Conservation (phyloP, 2,888 invertebrate species). For the Philopedon plagiatum region DNA sequence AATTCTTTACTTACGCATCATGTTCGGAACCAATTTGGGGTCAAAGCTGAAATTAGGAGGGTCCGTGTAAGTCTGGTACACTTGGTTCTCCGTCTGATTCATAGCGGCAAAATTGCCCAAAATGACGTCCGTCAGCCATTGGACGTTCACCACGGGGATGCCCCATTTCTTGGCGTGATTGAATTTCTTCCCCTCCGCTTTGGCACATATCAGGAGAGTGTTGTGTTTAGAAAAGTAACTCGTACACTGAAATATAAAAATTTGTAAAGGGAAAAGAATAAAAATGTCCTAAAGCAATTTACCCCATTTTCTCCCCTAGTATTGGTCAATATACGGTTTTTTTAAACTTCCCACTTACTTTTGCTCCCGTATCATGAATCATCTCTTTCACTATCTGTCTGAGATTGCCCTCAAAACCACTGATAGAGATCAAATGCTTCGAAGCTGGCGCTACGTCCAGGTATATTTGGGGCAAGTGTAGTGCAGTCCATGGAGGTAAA, state of each 20-base stretch:
- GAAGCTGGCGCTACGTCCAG: slow-evolving; percentile 79
- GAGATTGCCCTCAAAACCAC: slow-evolving; percentile 93
- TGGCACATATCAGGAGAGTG: slow-evolving; percentile 83
- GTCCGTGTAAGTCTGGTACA: slow-evolving; percentile 89
- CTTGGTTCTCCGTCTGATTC: slow-evolving; percentile 84
- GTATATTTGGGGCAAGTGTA: slow-evolving; percentile 85
- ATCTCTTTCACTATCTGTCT: slow-evolving; percentile 85
- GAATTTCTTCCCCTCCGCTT: slow-evolving; percentile 90
- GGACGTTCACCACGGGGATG: slow-evolving; percentile 91
- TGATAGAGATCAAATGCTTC: slow-evolving; percentile 85
- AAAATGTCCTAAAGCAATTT: too few species aligned
- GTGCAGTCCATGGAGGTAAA: slow-evolving; percentile 92
- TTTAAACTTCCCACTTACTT: slow-evolving; percentile 70
- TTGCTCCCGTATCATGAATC: slow-evolving; percentile 89
- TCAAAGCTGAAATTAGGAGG: slow-evolving; percentile 86
- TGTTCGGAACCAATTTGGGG: slow-evolving; percentile 86
- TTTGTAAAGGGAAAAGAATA: too few species aligned
- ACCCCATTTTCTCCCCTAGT: too few species aligned
- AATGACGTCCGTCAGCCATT: slow-evolving; percentile 94
- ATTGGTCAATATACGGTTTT: too few species aligned
- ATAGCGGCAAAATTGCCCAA: slow-evolving; percentile 89
- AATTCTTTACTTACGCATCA: slow-evolving; percentile 86
- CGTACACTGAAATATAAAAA: slow-evolving; percentile 71
- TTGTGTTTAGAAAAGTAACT: slow-evolving; percentile 85
- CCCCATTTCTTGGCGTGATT: slow-evolving; percentile 93